Percentiles rank a stretch among this genome's conserved stretches.
Conservation (phyloP, 2,797 vertebrate genomes). For the Sebastes wilsoni region DNA sequence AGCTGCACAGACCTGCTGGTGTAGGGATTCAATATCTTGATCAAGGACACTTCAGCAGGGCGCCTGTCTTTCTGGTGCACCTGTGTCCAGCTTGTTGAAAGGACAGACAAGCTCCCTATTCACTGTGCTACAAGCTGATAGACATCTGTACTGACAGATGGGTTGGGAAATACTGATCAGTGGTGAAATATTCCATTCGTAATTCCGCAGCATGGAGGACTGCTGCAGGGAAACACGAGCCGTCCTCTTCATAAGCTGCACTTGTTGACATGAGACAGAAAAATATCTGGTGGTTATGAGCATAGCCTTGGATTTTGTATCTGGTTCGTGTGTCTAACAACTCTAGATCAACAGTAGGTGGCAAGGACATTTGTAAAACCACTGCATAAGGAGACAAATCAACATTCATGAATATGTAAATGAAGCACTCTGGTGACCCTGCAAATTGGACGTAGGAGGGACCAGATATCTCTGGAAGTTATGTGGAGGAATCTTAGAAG, state of each 20-base stretch:
- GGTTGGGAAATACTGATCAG: conserved; percentile 24
- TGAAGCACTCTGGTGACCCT: neutral
- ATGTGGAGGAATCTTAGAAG: neutral
- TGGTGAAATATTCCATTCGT: conserved; percentile 13
- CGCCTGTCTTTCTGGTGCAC: conserved; percentile 7
- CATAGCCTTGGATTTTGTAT: neutral
- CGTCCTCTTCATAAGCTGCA: neutral
- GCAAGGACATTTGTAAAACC: neutral
- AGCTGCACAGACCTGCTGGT: neutral
- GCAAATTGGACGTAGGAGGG: neutral
- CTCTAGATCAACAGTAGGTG: neutral
- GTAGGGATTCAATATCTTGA: neutral
- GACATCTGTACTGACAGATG: conserved; percentile 54
- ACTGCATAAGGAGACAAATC: neutral
- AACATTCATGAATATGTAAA: conserved; percentile 6
- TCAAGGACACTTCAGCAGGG: conserved; percentile 27
- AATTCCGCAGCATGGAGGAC: neutral
- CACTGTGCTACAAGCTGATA: neutral
- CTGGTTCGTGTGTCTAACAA: neutral
- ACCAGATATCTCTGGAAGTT: neutral
- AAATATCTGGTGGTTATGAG: neutral
- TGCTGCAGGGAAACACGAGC: neutral
- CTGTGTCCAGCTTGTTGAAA: conserved; percentile 9
- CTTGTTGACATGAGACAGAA: neutral
- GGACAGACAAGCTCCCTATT: neutral